Evolutionary conservation across 1,140 invertebrate genomes (phyloP).

Genomic region (Wiebesia pumilae): DNA sequence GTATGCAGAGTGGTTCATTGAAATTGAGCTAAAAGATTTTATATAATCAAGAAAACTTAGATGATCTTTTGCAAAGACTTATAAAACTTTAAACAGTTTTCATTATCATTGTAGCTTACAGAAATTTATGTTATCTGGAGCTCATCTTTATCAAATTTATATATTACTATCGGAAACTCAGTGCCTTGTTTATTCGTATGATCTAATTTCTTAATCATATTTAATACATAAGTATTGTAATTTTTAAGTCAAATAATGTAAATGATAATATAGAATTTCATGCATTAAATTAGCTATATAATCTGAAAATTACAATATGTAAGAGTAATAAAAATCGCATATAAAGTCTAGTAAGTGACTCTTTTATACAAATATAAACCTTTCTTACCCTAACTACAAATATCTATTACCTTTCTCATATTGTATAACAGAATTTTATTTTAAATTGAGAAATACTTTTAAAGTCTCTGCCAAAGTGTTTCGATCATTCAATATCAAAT

Average conservation of each 20-base stretch:
- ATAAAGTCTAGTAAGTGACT: neutral
- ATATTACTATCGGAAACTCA: neutral
- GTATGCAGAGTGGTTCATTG: slow-evolving; percentile 20
- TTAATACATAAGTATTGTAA: neutral
- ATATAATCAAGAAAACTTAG: slow-evolving; percentile 31
- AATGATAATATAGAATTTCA: neutral
- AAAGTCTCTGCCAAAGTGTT: too few species aligned
- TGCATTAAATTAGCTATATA: neutral
- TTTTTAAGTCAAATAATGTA: neutral
- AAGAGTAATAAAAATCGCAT: neutral
- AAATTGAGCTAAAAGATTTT: slow-evolving; percentile 45
- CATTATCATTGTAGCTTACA: neutral
- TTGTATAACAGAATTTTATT: too few species aligned
- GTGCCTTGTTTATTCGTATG: neutral
- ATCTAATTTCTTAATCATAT: neutral
- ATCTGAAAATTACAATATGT: neutral
- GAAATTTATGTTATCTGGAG: neutral
- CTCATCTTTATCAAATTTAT: neutral
- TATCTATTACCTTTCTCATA: neutral
- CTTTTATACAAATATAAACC: too few species aligned
- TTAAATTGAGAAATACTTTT: too few species aligned
- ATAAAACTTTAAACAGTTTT: neutral
- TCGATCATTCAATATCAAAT: too few species aligned
- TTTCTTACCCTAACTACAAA: neutral
- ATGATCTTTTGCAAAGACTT: slow-evolving; percentile 8